phyloP scores from a whole-genome alignment of 2,113 vertebrate genomes.

The Tetrax tetrax region DNA sequence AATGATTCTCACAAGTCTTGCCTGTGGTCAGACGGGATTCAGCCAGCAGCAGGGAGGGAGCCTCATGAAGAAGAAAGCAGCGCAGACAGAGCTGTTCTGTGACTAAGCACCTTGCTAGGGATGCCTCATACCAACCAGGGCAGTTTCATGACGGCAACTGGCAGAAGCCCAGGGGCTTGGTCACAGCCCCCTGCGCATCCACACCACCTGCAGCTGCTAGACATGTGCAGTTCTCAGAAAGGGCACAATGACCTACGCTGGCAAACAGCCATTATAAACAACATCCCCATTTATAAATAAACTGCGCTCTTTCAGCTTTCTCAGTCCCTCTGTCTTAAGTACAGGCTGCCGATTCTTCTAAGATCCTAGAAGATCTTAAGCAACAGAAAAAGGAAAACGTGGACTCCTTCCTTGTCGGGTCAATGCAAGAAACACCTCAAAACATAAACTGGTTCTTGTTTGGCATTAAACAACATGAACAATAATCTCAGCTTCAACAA shows the following conservation, averaged over 20 bases:
- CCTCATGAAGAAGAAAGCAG: background rate
- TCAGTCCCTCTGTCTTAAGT: background rate
- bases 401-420: background rate
- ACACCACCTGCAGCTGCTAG: background rate
- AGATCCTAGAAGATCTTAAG: background rate
- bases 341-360: background rate
- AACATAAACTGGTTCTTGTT: background rate
- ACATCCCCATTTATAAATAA: background rate
- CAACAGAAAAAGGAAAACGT: background rate
- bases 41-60: background rate
- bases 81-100: background rate
- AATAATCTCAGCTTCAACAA: background rate
- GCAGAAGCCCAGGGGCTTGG: background rate
- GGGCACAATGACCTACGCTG: accelerated
- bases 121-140: background rate
- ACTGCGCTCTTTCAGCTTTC: background rate
- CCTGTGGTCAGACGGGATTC: background rate
- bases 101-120: background rate
- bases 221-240: background rate
- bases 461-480: background rate
- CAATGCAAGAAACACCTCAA: background rate
- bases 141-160: background rate
- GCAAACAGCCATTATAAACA: background rate
- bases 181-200: background rate
- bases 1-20: background rate